Base-by-base conservation (phyloP, 2,888 invertebrate species). In the Cynaeus angustus region DNA sequence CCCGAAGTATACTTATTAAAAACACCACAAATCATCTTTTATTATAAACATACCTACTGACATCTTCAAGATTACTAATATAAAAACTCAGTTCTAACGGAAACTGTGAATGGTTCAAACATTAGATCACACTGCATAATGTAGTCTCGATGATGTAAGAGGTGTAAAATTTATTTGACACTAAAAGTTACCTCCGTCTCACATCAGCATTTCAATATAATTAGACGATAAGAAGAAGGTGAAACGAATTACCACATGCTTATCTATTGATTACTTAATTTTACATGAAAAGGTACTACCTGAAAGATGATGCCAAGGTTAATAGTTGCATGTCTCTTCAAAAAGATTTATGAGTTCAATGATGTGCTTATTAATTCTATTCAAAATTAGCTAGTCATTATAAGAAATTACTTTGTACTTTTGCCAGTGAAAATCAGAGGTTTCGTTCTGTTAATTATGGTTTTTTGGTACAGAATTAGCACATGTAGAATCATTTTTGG, bases 91-190 rank as follows among this genome's bases (percentile, higher is more conserved):
- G 13, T 45, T 13, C 46, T 46, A 46, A 46, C 46, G 46, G 46
- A 46, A 14, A 21, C 8, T 16, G 9, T 7, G 16, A 55, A 55
- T 55, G 13, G 37, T 9, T 55, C 9, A 16, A 16, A 14, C 38
- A 38, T 55, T 55, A 55, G 38, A 38, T 55, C 55, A 55, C 37
- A 14, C 13, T 37, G 53, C 37, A 26, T 50, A 12, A 14, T 50
- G 30, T 50, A 4, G 37, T 37, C 33, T 53, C 1, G 53, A 37
- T 55, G 55, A 55, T 55, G 16, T 55, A 37, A 55, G 14, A 37
- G 12, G n/a, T 33, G 13, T 33, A 52, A 30, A 33, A 52, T 52
- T 52, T 33, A n/a, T 33, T 33, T 7, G 9, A 7, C 7, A 33
- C 9, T 4, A 33, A 33, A 33, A 33, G 9, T 9, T 33, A 33